A percentile compares a stretch with the other conserved stretches of the same genome.
Evolutionary conservation across 2,888 invertebrate genomes (phyloP).

Genomic region (Bibio marci): DNA sequence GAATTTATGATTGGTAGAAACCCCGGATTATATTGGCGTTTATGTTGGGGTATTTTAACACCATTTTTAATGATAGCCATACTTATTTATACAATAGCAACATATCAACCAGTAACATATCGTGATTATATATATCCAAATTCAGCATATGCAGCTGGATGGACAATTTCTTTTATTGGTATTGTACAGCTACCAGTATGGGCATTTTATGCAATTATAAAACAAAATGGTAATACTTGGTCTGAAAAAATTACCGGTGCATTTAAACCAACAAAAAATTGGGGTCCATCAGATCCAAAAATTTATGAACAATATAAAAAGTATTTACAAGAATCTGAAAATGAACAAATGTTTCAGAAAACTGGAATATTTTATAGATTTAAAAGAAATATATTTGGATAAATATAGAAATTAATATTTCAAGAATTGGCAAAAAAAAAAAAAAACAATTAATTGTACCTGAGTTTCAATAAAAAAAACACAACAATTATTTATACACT

Average conservation of each 20-base stretch:
- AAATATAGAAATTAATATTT: too few relatives aligned
- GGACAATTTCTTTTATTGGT: conserved; percentile 33
- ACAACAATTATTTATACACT: too few relatives aligned
- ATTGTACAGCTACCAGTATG: conserved; percentile 32
- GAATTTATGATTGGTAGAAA: conserved; percentile 63
- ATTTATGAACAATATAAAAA: conserved; percentile 35
- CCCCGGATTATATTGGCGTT: conserved; percentile 56
- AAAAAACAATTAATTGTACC: too few relatives aligned
- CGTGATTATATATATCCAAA: conserved; percentile 40
- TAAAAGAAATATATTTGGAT: too few relatives aligned
- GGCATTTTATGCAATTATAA: conserved; percentile 21
- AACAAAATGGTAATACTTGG: conserved; percentile 19
- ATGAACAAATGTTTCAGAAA: neutral
- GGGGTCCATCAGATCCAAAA: conserved; percentile 37
- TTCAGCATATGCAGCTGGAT: conserved; percentile 36
- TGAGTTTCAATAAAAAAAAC: too few relatives aligned
- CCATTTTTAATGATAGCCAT: conserved; percentile 53
- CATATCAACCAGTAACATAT: conserved; percentile 41
- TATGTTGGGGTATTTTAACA: conserved; percentile 61
- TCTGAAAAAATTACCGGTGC: conserved; percentile 26
- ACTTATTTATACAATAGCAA: conserved; percentile 48
- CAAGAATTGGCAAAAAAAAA: too few relatives aligned
- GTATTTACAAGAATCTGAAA: conserved; percentile 13
- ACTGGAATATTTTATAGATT: too few relatives aligned
- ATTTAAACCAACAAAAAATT: conserved; percentile 32